A percentile compares a stretch with the other conserved stretches of the same genome.
Conservation (phyloP, 2,113 vertebrate species). For the Peromyscus maniculatus region DNA sequence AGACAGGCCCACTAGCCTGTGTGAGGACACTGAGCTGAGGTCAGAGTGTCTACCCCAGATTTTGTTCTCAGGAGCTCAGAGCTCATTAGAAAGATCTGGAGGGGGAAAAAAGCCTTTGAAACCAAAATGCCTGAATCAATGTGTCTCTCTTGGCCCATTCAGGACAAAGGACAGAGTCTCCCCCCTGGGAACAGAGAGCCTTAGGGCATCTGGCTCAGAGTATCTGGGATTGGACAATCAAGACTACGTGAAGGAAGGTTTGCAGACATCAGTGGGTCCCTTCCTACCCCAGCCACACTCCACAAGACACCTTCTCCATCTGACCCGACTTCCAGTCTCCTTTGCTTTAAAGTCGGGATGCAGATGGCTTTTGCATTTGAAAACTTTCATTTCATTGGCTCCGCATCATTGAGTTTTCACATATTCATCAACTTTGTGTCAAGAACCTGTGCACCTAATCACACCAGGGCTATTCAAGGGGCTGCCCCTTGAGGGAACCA, state of each 20-base stretch:
- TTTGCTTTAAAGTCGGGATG: background rate
- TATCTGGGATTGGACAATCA: too few species aligned
- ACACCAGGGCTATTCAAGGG: accelerated
- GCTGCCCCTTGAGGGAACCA: accelerated
- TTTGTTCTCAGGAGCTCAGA: conserved; percentile 10
- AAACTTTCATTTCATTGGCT: background rate
- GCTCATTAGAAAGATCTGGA: background rate
- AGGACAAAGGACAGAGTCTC: background rate
- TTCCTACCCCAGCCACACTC: background rate
- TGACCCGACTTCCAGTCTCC: background rate
- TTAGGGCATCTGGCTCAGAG: background rate
- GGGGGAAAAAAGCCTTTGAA: background rate
- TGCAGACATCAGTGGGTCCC: accelerated
- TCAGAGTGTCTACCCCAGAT: background rate
- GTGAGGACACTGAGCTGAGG: background rate
- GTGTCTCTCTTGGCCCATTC: background rate
- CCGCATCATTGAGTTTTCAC: background rate
- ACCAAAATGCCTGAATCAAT: background rate
- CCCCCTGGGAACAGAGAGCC: background rate
- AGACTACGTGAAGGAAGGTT: background rate
- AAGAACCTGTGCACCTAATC: background rate
- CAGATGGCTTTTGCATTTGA: background rate
- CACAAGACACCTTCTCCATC: too few species aligned
- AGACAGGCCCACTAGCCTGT: background rate
- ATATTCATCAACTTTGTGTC: background rate